Conservation (phyloP, 35 echinoderm and acorn worm genomes). For the Patiria miniata region DNA sequence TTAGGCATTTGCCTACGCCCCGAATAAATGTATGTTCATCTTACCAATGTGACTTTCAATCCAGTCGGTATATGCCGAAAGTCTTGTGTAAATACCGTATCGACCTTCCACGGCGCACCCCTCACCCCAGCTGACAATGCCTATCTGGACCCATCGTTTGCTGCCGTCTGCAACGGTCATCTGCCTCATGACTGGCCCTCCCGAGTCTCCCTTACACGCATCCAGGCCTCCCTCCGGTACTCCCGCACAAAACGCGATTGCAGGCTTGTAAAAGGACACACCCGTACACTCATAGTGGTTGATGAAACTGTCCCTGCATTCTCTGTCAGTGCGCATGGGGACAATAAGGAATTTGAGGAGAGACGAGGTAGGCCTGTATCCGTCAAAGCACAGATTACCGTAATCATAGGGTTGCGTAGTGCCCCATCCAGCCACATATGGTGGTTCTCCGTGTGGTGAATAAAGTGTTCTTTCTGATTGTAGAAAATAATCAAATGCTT, state of each 20-base stretch:
- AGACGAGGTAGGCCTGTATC: too few relatives aligned
- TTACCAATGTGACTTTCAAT: not conserved
- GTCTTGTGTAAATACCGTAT: slow-evolving; percentile 74
- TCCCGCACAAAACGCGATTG: slow-evolving; percentile 79
- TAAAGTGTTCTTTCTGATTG: not conserved
- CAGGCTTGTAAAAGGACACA: not conserved
- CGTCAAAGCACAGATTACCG: too few relatives aligned
- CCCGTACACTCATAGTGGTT: not conserved
- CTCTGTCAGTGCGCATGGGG: slow-evolving; percentile 4
- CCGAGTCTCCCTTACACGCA: slow-evolving; percentile 74
- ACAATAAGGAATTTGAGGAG: slow-evolving; percentile 38
- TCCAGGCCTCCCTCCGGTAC: slow-evolving; percentile 29
- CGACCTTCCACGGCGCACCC: slow-evolving; percentile 39
- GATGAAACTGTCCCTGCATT: not conserved
- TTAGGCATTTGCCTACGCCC: too few relatives aligned
- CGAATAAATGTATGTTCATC: too few relatives aligned
- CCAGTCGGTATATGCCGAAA: slow-evolving; percentile 64
- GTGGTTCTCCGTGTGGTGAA: not conserved
- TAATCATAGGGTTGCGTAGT: not conserved
- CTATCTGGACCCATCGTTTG: slow-evolving; percentile 58
- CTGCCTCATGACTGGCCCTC: slow-evolving; percentile 58
- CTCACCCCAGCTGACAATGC: slow-evolving; percentile 77
- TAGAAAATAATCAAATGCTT: too few relatives aligned
- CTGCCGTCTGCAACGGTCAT: not conserved
- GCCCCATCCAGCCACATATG: not conserved